Evolutionary conservation across 2,888 invertebrate genomes (phyloP), one percentile per base, ranked within the genome.

Genomic region (Ormyrus labotus): DNA sequence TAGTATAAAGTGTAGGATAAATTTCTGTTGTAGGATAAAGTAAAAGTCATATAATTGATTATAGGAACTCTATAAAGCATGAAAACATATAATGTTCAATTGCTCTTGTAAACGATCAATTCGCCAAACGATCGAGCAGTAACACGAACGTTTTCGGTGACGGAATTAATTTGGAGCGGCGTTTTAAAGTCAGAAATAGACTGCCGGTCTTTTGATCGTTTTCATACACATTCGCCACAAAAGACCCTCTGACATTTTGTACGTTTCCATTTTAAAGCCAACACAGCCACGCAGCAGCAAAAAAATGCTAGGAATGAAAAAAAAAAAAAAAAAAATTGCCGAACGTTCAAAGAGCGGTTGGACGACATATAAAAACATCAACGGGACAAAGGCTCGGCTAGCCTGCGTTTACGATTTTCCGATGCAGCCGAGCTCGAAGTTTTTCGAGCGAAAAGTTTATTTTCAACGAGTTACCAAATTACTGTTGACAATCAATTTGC

Each of bases 241-340:
- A 70, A 60, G 13, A 47, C 11, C 13, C 10, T 19, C 57, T n/a
- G 2, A 8, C 2, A 3, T 34, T 10, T 61, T 9, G 10, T 11
- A 9, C 47, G 9, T 63, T 72, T 72, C 45, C 61, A 72, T 72
- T 63, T 63, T 45, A 72, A 72, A 72, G 53, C 45, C 51, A 72
- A 72, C 63, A 55, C 53, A 19, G 19, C 19, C 45, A 11, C 55
- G 7, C 45, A 69, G 48, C 8, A 9, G 50, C 19, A 19, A 61
- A 61, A 72, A 63, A 63, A 19, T 19, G 19, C 19, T 19, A 19
- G 19, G 19, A 19, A 19, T 19, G 19, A 19, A 19, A 19, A 19
- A 19, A 19, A 8, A 11, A 13, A n/a, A 34, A 61, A 55, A 63
- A n/a, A 72, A 51, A 63, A 53, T 72, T 47, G 34, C 34, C 9